Percentiles rank a stretch among this genome's conserved stretches.
Conservation (phyloP, 2,113 vertebrate genomes). For the Macrotus californicus region DNA sequence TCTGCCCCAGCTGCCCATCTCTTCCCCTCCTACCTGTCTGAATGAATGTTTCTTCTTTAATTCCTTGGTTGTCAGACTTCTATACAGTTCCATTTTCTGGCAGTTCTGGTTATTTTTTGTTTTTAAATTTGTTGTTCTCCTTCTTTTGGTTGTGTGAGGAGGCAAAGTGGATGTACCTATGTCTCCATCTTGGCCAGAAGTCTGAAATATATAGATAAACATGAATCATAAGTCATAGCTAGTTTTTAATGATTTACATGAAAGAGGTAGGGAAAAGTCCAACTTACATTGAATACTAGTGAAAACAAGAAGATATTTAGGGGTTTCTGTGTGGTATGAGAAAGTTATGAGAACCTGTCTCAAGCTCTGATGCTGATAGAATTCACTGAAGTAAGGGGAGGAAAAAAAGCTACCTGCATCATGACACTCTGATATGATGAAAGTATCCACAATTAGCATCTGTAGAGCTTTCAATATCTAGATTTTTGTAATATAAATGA, state of each 20-base stretch:
- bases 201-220: not conserved
- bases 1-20: too few species aligned
- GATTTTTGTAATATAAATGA: not conserved
- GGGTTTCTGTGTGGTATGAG: not conserved
- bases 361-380: not conserved
- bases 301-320: not conserved
- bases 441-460: not conserved
- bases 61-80: too few species aligned
- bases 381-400: not conserved
- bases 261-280: not conserved
- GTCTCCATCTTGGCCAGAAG: too few species aligned
- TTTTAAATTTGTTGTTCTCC: too few species aligned
- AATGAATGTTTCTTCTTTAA: too few species aligned
- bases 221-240: not conserved
- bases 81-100: too few species aligned
- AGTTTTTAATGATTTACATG: not conserved
- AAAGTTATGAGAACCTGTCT: not conserved
- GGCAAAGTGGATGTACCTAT: too few species aligned
- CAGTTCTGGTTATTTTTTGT: too few species aligned
- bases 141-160: too few species aligned
- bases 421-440: not conserved
- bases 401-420: not conserved
- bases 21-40: too few species aligned
- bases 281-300: not conserved
- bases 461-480: not conserved